Percentiles rank a stretch among this genome's conserved stretches.
Evolutionary conservation across 2,888 invertebrate species (phyloP).

Genomic region (Lysandra bellargus): DNA sequence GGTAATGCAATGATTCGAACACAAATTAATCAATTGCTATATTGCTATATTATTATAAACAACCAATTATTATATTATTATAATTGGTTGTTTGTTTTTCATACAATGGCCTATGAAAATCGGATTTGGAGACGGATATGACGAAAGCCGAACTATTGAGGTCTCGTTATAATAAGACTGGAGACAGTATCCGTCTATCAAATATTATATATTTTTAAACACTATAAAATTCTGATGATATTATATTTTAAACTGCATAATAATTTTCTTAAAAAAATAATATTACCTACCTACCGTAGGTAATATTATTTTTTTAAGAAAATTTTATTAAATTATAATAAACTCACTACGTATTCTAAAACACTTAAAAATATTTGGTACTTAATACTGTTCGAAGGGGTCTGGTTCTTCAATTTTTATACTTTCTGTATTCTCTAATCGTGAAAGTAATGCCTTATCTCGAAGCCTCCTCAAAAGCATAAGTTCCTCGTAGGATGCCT

Average conservation of each 20-base stretch:
- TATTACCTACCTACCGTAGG: too few species aligned
- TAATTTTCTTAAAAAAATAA: too few species aligned
- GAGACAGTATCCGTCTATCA: too few species aligned
- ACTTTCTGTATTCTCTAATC: neutral
- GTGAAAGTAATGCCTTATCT: slow-evolving; percentile 2
- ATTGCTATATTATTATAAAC: too few species aligned
- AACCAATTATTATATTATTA: too few species aligned
- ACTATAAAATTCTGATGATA: too few species aligned
- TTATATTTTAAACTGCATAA: too few species aligned
- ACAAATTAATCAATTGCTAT: too few species aligned
- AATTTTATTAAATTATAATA: neutral
- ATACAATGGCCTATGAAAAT: neutral
- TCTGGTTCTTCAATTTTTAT: slow-evolving; percentile 1
- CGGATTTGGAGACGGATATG: neutral
- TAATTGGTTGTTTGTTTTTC: too few species aligned
- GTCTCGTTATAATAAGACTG: neutral
- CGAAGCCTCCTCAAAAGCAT: neutral
- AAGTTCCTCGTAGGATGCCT: slow-evolving; percentile 10
- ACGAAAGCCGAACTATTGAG: neutral
- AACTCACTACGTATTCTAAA: neutral
- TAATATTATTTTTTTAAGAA: too few species aligned
- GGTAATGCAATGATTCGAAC: too few species aligned
- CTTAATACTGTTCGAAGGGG: neutral
- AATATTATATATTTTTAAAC: too few species aligned
- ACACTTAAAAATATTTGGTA: neutral